Conservation (phyloP, 2,797 vertebrate genomes). For the Lithobates pipiens region DNA sequence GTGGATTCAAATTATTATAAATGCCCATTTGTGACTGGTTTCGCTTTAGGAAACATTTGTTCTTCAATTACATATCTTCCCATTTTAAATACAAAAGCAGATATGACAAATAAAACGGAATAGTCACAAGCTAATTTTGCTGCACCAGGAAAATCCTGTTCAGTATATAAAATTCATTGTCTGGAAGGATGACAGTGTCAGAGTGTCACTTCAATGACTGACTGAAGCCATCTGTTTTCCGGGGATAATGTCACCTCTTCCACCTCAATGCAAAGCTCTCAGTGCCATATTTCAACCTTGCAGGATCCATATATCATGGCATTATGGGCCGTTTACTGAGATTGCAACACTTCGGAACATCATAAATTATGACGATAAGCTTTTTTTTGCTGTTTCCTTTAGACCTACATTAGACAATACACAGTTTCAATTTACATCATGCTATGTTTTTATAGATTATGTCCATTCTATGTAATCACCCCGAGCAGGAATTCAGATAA, state of each 20-base stretch:
- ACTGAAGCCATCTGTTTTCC: constrained; percentile 61
- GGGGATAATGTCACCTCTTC: constrained; percentile 55
- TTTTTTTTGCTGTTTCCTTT: constrained; percentile 22
- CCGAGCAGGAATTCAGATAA: neutral
- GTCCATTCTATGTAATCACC: constrained; percentile 20
- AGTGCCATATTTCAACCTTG: constrained; percentile 56
- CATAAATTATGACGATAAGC: constrained; percentile 58
- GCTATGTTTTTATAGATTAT: constrained; percentile 31
- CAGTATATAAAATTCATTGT: constrained; percentile 47
- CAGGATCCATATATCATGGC: constrained; percentile 47
- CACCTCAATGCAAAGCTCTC: constrained; percentile 39
- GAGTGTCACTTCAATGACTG: constrained; percentile 53
- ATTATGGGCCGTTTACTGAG: constrained; percentile 59
- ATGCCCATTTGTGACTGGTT: too few relatives aligned
- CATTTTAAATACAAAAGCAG: neutral
- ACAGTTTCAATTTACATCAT: constrained; percentile 55
- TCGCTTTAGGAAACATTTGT: too few relatives aligned
- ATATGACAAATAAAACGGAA: neutral
- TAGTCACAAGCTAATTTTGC: constrained; percentile 29
- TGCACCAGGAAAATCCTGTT: constrained; percentile 16
- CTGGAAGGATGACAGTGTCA: constrained; percentile 55
- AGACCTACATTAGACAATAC: constrained; percentile 39
- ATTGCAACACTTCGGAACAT: constrained; percentile 52
- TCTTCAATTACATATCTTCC: too few relatives aligned
- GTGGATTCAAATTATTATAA: too few relatives aligned